These are phyloP conservation scores for Pteromalus puparum DNA, from an alignment of 1,140 invertebrate species.

Conservation along the genomic window DNA sequence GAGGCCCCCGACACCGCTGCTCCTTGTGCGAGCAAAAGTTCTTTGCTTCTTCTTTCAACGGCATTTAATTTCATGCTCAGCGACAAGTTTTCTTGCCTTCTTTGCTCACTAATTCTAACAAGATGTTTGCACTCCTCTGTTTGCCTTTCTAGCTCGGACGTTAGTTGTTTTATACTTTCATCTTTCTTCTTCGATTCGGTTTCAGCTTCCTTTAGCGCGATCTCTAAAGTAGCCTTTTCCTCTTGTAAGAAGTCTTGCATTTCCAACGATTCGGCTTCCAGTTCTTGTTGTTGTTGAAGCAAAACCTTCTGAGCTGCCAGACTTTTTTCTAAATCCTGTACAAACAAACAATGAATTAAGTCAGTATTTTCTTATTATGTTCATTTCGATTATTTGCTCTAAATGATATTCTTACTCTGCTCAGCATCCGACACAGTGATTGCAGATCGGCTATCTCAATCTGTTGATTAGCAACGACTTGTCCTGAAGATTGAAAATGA, in stretches of 20 bases:
- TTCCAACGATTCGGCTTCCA: constrained; percentile 83
- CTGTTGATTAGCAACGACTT: constrained; percentile 84
- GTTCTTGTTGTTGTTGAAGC: constrained; percentile 82
- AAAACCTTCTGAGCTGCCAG: constrained; percentile 81
- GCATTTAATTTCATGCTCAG: constrained; percentile 80
- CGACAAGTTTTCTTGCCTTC: constrained; percentile 83
- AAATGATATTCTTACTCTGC: constrained; percentile 74
- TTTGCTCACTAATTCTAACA: constrained; percentile 86
- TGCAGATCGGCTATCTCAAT: constrained; percentile 85
- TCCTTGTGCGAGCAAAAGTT: constrained; percentile 82
- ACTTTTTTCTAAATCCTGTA: constrained; percentile 81
- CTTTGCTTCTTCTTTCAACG: constrained; percentile 79
- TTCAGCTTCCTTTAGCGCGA: constrained; percentile 86
- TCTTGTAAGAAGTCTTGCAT: constrained; percentile 87
- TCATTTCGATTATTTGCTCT: neutral
- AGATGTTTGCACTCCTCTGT: constrained; percentile 87
- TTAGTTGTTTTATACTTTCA: constrained; percentile 74
- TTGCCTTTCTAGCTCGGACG: constrained; percentile 79
- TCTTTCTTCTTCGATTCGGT: constrained; percentile 75
- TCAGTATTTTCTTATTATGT: neutral
- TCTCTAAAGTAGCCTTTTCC: constrained; percentile 83
- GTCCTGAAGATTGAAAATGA: constrained; percentile 84
- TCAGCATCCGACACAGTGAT: constrained; percentile 80
- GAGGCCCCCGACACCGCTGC: constrained; percentile 83
- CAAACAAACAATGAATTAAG: constrained; percentile 29